phyloP scores from a whole-genome alignment of 2,888 invertebrate genomes.

The Leptinotarsa rubiginosa region DNA sequence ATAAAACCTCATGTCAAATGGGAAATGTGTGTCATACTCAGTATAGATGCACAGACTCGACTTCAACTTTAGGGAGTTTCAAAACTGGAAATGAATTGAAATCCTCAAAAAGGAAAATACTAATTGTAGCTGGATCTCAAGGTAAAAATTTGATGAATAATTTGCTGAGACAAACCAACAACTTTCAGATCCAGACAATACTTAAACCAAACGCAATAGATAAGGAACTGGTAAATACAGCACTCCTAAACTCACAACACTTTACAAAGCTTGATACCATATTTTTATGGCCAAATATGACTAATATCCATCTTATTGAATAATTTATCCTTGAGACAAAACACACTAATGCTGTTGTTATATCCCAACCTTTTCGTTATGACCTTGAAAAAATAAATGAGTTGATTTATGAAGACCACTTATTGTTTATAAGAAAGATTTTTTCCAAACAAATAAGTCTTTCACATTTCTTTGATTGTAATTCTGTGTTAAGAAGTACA shows the following conservation, averaged over 20 bases:
- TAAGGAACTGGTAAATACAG: slow-evolving; percentile 6
- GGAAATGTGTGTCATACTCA: no score
- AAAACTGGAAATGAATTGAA: background rate
- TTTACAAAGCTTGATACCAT: slow-evolving; percentile 11
- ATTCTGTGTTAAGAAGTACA: slow-evolving; percentile 16
- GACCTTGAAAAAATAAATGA: background rate
- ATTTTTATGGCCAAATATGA: slow-evolving; percentile 11
- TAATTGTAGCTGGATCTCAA: background rate
- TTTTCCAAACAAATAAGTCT: slow-evolving; percentile 1
- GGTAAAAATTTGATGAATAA: slow-evolving; percentile 4
- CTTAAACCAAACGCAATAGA: slow-evolving; percentile 4
- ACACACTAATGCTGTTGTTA: slow-evolving; percentile 15
- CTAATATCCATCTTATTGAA: slow-evolving; percentile 3
- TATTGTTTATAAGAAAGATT: background rate
- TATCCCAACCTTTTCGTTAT: slow-evolving; percentile 1
- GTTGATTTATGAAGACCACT: background rate
- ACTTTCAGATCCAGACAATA: background rate
- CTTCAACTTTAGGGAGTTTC: no score
- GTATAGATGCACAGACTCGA: no score
- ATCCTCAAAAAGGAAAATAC: background rate
- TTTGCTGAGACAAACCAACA: background rate
- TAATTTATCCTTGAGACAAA: slow-evolving; percentile 1
- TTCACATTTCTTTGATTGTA: slow-evolving; percentile 18
- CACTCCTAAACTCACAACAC: slow-evolving; percentile 1
- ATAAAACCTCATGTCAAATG: background rate